These are phyloP conservation scores for Crocuta crocuta DNA, from an alignment of 2,113 vertebrate genomes.

Conservation along the genomic window DNA sequence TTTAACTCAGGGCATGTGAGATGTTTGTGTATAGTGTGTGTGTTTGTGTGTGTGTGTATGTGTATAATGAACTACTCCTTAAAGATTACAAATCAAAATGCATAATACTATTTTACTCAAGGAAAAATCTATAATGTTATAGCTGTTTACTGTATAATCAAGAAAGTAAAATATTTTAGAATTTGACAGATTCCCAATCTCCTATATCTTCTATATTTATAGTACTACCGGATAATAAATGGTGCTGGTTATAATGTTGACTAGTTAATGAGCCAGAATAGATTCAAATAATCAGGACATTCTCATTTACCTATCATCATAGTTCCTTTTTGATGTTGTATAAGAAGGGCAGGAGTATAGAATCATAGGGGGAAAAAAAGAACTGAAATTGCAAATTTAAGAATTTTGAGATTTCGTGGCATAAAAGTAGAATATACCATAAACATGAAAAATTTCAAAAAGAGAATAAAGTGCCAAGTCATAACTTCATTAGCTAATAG, in stretches of 20 bases:
- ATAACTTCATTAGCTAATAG: constrained; percentile 42
- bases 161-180: constrained; percentile 17
- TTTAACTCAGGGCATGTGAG: neutral
- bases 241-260: neutral
- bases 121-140: neutral
- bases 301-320: neutral
- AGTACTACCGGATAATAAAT: constrained; percentile 30
- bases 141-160: neutral
- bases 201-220: neutral
- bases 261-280: neutral
- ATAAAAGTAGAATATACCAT: constrained; percentile 23
- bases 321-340: constrained; percentile 1
- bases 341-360: neutral
- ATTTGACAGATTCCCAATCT: neutral
- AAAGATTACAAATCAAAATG: constrained; percentile 37
- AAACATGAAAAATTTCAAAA: constrained; percentile 21
- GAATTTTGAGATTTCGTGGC: neutral
- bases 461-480: constrained; percentile 14
- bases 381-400: neutral
- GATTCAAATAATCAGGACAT: neutral
- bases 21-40: neutral
- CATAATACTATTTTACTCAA: neutral
- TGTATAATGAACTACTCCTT: neutral
- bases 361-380: neutral
- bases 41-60: neutral